Base-by-base conservation (phyloP, 2,797 vertebrate species). In the Acanthopagrus latus region DNA sequence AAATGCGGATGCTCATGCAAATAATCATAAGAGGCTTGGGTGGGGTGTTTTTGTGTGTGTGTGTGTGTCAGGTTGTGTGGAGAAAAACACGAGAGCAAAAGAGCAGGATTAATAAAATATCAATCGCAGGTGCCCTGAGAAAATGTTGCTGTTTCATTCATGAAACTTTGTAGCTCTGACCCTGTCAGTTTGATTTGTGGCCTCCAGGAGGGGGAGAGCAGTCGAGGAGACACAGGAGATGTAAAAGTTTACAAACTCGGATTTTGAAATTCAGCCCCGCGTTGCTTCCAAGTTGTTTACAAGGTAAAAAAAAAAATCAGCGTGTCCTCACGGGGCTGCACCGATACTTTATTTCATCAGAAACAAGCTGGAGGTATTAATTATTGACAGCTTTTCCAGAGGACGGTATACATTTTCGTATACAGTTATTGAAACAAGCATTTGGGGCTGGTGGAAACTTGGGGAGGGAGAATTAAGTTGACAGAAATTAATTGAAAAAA, bases 101-200 rank as follows among this genome's bases (percentile, higher is more conserved):
- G 47, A 65, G 71, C 67, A 70, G 29, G 52, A 86, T 87, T 78
- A 83, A 90, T 88, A 84, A 89, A 87, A 78, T 76, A 90, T 90
- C 44, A 80, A 80, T 86, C 62, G 50, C 52, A 60, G 76, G 60
- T 78, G 65, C 73, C 48, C 14, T 44, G 57, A 84, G 72, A 83
- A 82, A 72, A 66, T 59, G 55, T 77, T 85, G 50, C 60, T 21
- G 76, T 80, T 88, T 82, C 71, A 81, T 81, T 76, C 59, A 75
- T 65, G 73, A 86, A 83, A 71, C 64, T 41, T 62, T 5, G 64
- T 76, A 20, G 64, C 74, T 84, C 64, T 80, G 82, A 83, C 85
- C 82, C 81, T 60, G 66, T 69, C 74, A 80, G 72, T 77, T 76
- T 76, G 62, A 84, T 83, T 64, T 57, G 71, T 81, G 76, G 76